Conservation (phyloP, 2,113 vertebrate species). For the Thunnus maccoyii region DNA sequence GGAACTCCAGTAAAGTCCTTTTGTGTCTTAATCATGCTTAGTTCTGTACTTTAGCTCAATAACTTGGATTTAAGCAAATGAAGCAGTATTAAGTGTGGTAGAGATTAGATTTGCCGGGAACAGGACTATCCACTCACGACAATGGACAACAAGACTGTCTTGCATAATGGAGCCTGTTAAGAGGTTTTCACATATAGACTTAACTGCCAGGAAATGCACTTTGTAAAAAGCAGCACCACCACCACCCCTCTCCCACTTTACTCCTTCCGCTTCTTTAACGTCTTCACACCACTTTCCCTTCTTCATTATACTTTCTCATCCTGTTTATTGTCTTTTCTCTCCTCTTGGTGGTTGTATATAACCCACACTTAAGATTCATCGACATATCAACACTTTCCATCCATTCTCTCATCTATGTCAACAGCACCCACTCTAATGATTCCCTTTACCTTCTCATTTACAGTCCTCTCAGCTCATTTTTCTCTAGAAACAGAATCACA, state of each 20-base stretch:
- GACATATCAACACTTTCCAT: neutral
- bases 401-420: neutral
- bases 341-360: neutral
- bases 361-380: neutral
- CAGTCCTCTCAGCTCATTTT: neutral
- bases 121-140: slow-evolving; percentile 43
- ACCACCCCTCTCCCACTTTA: neutral
- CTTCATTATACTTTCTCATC: neutral
- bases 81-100: slow-evolving; percentile 21
- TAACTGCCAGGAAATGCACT: slow-evolving; percentile 67
- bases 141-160: slow-evolving; percentile 45
- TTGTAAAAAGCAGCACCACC: slow-evolving; percentile 9
- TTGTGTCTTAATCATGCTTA: slow-evolving; percentile 21
- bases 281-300: neutral
- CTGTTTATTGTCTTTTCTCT: neutral
- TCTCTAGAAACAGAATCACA: slow-evolving; percentile 22
- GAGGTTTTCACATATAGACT: slow-evolving; percentile 55
- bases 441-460: neutral
- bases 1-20: slow-evolving; percentile 32
- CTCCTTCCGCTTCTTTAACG: neutral
- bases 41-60: slow-evolving; percentile 21
- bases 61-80: slow-evolving; percentile 42
- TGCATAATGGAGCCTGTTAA: slow-evolving; percentile 68
- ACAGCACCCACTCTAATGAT: neutral
- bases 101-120: slow-evolving; percentile 58